Evolutionary conservation across 2,797 vertebrate genomes (phyloP), one percentile per base, ranked within the genome.

Genomic region (Amazona ochrocephala): DNA sequence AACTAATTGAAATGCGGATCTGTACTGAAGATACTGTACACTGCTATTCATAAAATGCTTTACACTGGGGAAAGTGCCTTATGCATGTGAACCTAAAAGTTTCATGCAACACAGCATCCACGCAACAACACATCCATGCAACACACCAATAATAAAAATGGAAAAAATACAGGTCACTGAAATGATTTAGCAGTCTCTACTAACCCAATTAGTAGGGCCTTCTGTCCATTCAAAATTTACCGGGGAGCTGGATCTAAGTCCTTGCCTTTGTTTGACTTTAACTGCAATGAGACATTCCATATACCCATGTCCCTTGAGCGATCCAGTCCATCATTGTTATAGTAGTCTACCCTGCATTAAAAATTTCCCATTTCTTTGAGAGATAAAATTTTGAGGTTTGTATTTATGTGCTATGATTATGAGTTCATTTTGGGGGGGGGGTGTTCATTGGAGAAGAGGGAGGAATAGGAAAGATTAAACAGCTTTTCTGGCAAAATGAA

Each of bases 401-500:
- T 72, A 68, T 94, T 95, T 94, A 61, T 89, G 24, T 62, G 90
- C 45, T 90, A 24, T 44, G 62, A 51, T 82, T 92, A 75, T 53
- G 27, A 78, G 50, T 86, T 92, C 29, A 71, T 7, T 73, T 76
- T 37, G 14, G 20, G 4, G 37, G 2, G 12, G 45, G 5, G 12
- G 5, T 6, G 5, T 6, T 66, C 3, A 13, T 62, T 74, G 61
- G 54, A 94, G 83, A 75, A 88, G 18, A 83, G 10, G 20, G 23
- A 84, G 44, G 29, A 93, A 64, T 12, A 87, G 68, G 71, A 87
- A 87, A 39, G 51, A 87, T 87, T 89, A 82, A 95, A 73, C 19
- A 56, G 47, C 23, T 89, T 93, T 91, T 58, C 60, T 87, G 80
- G 68, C 39, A 90, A 84, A 94, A 95, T 19, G 51, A 84, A 87